Base-by-base conservation (phyloP, 1,140 invertebrate species). In the Steinernema khuongi region DNA sequence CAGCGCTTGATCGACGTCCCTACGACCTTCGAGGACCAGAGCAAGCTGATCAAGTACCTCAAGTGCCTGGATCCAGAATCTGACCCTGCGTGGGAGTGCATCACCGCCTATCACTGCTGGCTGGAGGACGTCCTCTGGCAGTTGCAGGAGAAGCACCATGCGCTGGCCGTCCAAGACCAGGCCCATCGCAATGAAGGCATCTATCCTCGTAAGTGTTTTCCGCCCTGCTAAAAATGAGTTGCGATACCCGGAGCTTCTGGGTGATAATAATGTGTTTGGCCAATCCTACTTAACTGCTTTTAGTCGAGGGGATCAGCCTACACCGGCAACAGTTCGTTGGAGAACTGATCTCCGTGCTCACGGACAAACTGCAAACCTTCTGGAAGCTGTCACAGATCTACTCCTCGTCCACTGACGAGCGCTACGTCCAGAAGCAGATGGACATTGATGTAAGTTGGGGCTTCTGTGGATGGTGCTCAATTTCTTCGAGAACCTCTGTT, bases 11-110 rank as follows among this genome's bases (percentile, higher is more conserved):
- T 93, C 68, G 91, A 93, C 77, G 92, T 94, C 88, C 93, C 94
- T 0, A 86, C 91, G 90, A 75, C 91, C 79, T 89, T 96, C 18
- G 94, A 97, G 76, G 92, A 96, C 79, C 95, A 97, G 84, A 96
- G 94, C 80, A 93, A 93, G 83, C 87, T 94, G 26, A 93, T 96
- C 30, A 84, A 85, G 67, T 84, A 82, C 68, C 73, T 84, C 11
- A 85, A 81, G 70, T 82, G 82, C 50, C 78, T 85, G 14, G 83
- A 84, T 69, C 83, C 83, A 7, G 77, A 80, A 19, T 84, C 81
- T 18, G 81, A 84, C 69, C 83, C 83, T 0, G 79, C 80, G 0
- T 82, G 81, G 81, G 83, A 84, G 31, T 84, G 82, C 50, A 83
- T 84, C 44, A 79, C 76, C 14, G 77, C 83, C 17, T 85, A 84